Conservation (phyloP, 2,888 invertebrate species). For the Operophtera brumata region DNA sequence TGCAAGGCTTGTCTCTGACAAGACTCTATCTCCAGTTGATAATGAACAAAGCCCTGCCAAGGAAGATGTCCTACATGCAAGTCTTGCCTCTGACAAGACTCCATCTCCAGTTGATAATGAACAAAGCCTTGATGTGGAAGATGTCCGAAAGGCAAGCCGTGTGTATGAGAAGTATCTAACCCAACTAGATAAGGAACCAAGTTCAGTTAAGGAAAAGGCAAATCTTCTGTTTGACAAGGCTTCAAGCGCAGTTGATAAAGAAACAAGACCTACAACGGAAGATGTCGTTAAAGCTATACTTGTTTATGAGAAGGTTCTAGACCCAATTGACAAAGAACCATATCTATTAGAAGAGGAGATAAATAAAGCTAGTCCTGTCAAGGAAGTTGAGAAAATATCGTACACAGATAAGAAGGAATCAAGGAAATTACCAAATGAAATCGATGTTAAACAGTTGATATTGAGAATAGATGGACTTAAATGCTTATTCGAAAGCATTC, state of each 20-base stretch:
- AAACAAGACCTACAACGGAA: slow-evolving; percentile 3
- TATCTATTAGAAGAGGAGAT: slow-evolving; percentile 6
- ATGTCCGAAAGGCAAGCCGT: background rate
- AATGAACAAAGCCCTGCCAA: slow-evolving; percentile 1
- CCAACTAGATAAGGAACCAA: slow-evolving; percentile 12
- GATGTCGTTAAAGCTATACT: no score
- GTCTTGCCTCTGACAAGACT: slow-evolving; percentile 6
- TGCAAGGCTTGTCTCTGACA: background rate
- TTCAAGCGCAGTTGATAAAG: slow-evolving; percentile 4
- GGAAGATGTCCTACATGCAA: background rate
- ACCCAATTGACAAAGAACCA: slow-evolving; percentile 3
- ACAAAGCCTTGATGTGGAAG: background rate
- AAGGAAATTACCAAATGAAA: background rate
- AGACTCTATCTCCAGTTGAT: slow-evolving; percentile 4
- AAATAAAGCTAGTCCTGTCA: slow-evolving; percentile 6
- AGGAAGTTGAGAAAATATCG: background rate
- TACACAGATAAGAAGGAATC: background rate
- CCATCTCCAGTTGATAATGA: slow-evolving; percentile 4
- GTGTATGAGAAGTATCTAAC: slow-evolving; percentile 6
- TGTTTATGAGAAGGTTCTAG: background rate
- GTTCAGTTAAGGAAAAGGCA: background rate
- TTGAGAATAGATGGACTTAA: background rate
- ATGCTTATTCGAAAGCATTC: background rate
- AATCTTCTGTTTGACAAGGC: background rate
- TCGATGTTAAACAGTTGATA: background rate